These are phyloP conservation scores for Megaceryle maxima DNA, from an alignment of 2,113 vertebrate genomes.

Conservation along the genomic window DNA sequence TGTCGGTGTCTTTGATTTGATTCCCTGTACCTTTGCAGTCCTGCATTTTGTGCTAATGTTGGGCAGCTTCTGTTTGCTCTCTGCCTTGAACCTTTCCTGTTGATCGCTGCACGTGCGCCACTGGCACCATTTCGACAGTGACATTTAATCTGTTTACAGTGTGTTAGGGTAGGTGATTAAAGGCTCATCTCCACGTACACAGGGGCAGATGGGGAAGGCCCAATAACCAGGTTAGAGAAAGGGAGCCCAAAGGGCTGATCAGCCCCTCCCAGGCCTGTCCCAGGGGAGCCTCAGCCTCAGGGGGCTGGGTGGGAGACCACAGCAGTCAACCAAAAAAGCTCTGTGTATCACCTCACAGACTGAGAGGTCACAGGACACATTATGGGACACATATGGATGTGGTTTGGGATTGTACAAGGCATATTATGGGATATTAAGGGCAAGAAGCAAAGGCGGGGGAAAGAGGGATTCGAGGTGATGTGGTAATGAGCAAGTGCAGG, in stretches of 20 bases:
- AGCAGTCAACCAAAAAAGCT: not conserved
- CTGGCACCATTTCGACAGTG: not conserved
- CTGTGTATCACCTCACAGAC: fast-evolving
- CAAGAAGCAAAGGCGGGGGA: not conserved
- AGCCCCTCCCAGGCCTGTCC: not conserved
- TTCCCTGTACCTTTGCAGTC: not conserved
- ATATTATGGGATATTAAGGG: not conserved
- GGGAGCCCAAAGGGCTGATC: not conserved
- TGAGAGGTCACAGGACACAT: fast-evolving
- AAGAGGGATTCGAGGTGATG: not conserved
- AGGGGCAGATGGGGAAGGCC: not conserved
- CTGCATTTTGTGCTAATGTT: not conserved
- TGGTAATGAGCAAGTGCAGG: not conserved
- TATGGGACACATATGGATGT: too few relatives aligned
- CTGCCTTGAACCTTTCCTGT: not conserved
- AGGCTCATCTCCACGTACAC: not conserved
- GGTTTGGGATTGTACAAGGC: not conserved
- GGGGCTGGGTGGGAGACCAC: too few relatives aligned
- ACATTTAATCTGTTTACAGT: not conserved
- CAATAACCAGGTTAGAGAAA: not conserved
- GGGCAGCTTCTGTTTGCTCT: not conserved
- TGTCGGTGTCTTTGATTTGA: not conserved
- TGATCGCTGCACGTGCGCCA: not conserved
- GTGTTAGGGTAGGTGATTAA: not conserved
- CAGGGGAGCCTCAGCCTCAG: not conserved